Base-by-base conservation (phyloP, 2,888 invertebrate species). In the Drepana falcataria region DNA sequence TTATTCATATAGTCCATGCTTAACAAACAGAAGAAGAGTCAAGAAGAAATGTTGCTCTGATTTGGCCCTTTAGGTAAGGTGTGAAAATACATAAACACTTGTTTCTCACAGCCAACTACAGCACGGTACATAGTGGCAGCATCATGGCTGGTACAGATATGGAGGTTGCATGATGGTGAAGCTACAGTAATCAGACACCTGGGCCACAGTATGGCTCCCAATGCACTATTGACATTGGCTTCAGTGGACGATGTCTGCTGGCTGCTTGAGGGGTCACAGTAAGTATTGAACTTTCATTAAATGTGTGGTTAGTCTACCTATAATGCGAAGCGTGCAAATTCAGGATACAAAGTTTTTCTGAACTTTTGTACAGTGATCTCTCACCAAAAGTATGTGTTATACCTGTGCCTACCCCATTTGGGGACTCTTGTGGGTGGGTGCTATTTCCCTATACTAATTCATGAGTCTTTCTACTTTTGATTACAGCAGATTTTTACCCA, bases 221-320 rank as follows among this genome's bases (percentile, higher is more conserved):
- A 79, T 0, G 85, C 83, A 0, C 51, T 89, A 6, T 59, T 90
- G 4, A 66, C 74, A 0, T 54, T 90, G 5, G 81, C 83, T 0
- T 68, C 63, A 0, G 52, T 83, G 1, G 79, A 79, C 1, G 74
- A 84, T 47, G 68, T 73, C 0, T 79, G 83, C 58, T 90, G 87
- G 87, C 73, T 89, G 1, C 77, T 90, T 40, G 85, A 88, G 56
- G 90, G 90, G 0, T 88, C 89, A 61, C 85, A 84, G 90, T 90
- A 55, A 83, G 90, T 85, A 47, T 47, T 33, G 4, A 48, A 37
- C 4, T 44, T 35, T 51, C 48, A 35, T 35, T 48, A 37, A 6
- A 35, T 4, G 2, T 6, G 2, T 47, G 34, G 35, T 35, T 37
- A 47, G 33, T 21, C n/a, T 4, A 6, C 40, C 5, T 34, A 4